These are phyloP conservation scores for Anguilla obscura DNA, from an alignment of 2,797 vertebrate species.

Conservation along the genomic window DNA sequence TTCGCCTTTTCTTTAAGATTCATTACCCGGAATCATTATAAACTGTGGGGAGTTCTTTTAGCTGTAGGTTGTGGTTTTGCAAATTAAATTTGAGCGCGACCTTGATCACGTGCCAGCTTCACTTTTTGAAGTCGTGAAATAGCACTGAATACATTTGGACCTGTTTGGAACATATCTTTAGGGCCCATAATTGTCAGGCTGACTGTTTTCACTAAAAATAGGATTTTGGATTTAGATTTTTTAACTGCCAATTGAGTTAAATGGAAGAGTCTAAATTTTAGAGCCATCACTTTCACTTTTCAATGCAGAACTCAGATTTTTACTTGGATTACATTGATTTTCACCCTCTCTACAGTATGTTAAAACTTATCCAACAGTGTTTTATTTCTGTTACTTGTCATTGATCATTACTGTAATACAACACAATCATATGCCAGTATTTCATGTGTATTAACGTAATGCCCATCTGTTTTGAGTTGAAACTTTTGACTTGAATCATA, in stretches of 20 bases:
- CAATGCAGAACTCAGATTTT: not conserved
- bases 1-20: not conserved
- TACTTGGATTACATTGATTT: not conserved
- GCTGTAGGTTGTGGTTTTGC: not conserved
- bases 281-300: not conserved
- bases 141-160: not conserved
- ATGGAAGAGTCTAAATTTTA: not conserved
- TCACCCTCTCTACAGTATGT: not conserved
- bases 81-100: not conserved
- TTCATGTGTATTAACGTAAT: not conserved
- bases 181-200: not conserved
- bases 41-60: not conserved
- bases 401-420: not conserved
- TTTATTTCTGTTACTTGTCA: not conserved
- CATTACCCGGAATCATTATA: not conserved
- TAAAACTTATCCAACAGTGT: not conserved
- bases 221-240: not conserved
- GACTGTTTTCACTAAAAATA: not conserved
- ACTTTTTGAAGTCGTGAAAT: not conserved
- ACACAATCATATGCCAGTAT: not conserved
- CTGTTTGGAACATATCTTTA: not conserved
- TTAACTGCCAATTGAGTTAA: not conserved
- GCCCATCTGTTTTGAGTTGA: conserved; percentile 1
- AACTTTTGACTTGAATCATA: not conserved
- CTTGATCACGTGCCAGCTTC: not conserved